phyloP scores from a whole-genome alignment of 2,797 vertebrate species.

The Paguma larvata region DNA sequence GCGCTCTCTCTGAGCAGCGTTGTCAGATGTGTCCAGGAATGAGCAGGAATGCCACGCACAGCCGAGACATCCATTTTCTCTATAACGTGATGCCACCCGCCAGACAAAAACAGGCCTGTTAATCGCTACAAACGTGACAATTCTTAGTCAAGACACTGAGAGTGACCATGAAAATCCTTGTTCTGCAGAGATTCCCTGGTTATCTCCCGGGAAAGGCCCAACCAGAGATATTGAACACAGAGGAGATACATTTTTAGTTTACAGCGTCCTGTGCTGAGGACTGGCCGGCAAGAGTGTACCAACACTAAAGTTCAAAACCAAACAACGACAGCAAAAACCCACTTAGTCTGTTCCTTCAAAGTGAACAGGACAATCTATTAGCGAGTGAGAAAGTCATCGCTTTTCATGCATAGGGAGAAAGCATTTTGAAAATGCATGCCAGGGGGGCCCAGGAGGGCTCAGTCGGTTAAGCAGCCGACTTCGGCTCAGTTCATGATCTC shows the following conservation, averaged over 20 bases:
- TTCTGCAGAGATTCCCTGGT: not conserved
- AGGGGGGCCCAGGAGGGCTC: too few relatives aligned
- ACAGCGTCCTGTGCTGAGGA: not conserved
- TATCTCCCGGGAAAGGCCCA: constrained; percentile 24
- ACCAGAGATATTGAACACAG: not conserved
- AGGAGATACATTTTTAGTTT: constrained; percentile 33
- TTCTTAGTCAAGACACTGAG: not conserved
- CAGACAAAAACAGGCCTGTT: not conserved
- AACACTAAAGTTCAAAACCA: constrained; percentile 40
- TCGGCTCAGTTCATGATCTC: too few relatives aligned
- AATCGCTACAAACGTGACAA: constrained; percentile 54
- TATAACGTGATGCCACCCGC: not conserved
- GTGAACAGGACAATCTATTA: not conserved
- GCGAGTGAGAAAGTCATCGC: not conserved
- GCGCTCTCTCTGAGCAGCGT: not conserved
- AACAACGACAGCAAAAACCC: not conserved
- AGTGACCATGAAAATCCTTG: not conserved
- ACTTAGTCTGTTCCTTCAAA: not conserved
- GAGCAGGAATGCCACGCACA: not conserved
- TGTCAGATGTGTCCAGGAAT: constrained; percentile 14
- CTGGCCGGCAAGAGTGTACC: not conserved
- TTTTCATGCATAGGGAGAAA: not conserved
- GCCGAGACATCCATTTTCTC: constrained; percentile 25
- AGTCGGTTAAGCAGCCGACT: too few relatives aligned
- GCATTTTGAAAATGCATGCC: not conserved